Conservation (phyloP, 2,797 vertebrate genomes). For the Margarornis squamiger region DNA sequence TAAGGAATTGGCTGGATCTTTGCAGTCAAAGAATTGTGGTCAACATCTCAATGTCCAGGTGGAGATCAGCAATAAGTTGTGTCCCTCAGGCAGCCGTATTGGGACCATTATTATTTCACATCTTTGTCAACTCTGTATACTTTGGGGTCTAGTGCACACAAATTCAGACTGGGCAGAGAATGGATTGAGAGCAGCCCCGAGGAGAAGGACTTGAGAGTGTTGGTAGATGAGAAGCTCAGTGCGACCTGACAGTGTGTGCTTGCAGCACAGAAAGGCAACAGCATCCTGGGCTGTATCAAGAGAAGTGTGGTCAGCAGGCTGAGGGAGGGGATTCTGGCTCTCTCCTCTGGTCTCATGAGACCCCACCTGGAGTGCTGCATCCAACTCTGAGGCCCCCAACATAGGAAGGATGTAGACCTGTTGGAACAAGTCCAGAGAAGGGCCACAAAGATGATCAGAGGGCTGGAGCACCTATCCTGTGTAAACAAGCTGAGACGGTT, state of each 20-base stretch:
- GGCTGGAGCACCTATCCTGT: not conserved
- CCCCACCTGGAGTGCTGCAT: not conserved
- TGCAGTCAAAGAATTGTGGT: not conserved
- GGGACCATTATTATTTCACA: not conserved
- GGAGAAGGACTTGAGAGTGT: not conserved
- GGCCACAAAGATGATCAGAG: fast-evolving
- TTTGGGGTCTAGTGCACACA: not conserved
- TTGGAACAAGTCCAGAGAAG: not conserved
- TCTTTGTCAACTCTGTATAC: not conserved
- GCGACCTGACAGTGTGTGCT: fast-evolving
- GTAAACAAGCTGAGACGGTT: not conserved
- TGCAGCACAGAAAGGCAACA: not conserved
- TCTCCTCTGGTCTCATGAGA: not conserved
- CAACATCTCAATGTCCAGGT: not conserved
- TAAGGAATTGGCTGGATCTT: not conserved
- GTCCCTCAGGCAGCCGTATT: not conserved
- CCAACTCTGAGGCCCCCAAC: not conserved
- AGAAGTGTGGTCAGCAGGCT: fast-evolving
- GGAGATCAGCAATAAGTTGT: not conserved
- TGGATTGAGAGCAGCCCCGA: not conserved
- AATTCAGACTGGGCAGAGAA: not conserved
- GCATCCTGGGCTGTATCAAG: not conserved
- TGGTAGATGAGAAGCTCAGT: not conserved
- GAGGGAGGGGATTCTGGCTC: fast-evolving
- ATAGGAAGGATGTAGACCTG: not conserved